A percentile compares a stretch with the other conserved stretches of the same genome.
phyloP scores from a whole-genome alignment of 1,140 invertebrate genomes.

The Microplitis mediator region DNA sequence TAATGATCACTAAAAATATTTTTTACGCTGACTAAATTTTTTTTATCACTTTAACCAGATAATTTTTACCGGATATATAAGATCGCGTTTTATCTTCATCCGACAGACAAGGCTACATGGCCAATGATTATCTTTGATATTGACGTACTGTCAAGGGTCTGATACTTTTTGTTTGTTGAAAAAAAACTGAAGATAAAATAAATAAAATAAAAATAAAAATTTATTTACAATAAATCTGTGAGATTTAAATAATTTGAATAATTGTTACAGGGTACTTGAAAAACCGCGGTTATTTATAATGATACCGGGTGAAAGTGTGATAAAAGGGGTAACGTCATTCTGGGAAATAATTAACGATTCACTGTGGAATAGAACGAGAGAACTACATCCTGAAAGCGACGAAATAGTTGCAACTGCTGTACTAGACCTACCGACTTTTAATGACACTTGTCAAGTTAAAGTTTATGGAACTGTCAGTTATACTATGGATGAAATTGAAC shows the following conservation, averaged over 20 bases:
- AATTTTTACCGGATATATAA: no score
- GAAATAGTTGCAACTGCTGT: conserved; percentile 41
- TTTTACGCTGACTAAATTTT: no score
- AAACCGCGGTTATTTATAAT: conserved; percentile 45
- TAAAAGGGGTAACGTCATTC: conserved; percentile 38
- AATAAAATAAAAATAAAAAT: no score
- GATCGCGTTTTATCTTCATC: no score
- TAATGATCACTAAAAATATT: background rate
- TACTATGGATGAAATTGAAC: conserved; percentile 40
- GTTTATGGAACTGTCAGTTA: conserved; percentile 47
- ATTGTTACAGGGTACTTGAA: conserved; percentile 40
- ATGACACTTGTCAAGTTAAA: conserved; percentile 25
- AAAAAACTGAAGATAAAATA: no score
- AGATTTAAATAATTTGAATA: conserved; percentile 1
- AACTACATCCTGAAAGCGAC: conserved; percentile 30
- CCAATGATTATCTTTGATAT: no score
- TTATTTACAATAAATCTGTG: no score
- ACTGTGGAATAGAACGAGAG: conserved; percentile 33
- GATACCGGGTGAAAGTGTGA: conserved; percentile 30
- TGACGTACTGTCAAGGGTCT: no score
- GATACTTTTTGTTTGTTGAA: no score
- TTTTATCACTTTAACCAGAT: no score
- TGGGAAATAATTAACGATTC: conserved; percentile 41
- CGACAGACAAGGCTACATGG: no score
- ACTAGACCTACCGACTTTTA: conserved; percentile 49